Evolutionary conservation across 1,140 invertebrate genomes (phyloP), one percentile per base, ranked within the genome.

Genomic region (Drosophila chauvacae): DNA sequence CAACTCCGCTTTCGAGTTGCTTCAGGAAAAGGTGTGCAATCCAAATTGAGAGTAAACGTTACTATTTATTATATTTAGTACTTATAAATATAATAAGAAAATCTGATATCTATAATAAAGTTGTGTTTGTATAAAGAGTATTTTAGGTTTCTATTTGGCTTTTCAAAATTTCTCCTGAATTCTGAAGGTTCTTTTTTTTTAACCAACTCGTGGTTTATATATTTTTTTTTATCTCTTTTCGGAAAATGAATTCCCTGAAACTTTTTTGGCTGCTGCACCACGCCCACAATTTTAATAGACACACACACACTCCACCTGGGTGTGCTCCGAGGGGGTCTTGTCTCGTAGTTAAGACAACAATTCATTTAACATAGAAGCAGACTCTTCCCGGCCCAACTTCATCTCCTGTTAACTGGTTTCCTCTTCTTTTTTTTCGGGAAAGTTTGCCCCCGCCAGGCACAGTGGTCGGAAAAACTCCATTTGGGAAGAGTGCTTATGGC

Each of bases 311-410:
- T 33, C 35, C 37, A 73, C 70, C 70, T 51, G 51, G 4, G 33
- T 23, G 28, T 13, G 50, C 33, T 63, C 13, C 60, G 28, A 14
- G 20, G 50, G 55, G 75, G 39, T 42, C 71, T 68, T 83, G 61
- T 88, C 73, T 80, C 73, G 77, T 80, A 90, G 84, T 90, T 88
- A 90, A 88, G 84, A 88, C 84, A 90, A 90, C 84, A 88, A 88
- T 88, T 88, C 84, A 84, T 88, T 88, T 88, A 88, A 90, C 80
- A 88, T 90, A 80, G 80, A 75, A 84, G 69, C 77, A 68, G 72
- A 78, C 73, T 61, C 35, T 80, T 55, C 58, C 48, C 53, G 41
- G 44, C 62, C 62, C 75, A 63, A 63, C 61, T 63, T 63, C 33
- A n/a, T 75, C 76, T 64, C 44, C 70, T 26, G 28, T 69, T 72